Conservation (phyloP, 2,888 invertebrate species). For the Bruchidius siliquastri region DNA sequence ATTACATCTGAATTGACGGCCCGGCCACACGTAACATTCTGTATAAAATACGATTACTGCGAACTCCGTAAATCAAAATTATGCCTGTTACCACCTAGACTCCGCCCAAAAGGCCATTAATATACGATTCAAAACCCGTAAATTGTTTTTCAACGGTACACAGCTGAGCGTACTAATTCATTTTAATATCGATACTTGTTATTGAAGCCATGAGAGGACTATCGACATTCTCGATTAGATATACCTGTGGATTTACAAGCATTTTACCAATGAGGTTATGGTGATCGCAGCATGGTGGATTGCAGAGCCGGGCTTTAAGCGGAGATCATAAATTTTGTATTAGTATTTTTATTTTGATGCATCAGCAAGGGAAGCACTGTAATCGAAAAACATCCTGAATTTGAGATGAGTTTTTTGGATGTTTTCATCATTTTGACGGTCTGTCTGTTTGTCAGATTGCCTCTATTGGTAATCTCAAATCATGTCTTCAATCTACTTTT, state of each 20-base stretch:
- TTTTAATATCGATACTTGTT: not conserved
- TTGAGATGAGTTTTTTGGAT: no score
- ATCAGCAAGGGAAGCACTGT: no score
- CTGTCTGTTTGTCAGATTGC: no score
- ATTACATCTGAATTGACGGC: not conserved
- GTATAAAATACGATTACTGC: not conserved
- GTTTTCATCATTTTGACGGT: no score
- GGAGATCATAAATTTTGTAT: not conserved
- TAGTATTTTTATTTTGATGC: no score
- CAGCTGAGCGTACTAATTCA: not conserved
- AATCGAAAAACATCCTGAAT: no score
- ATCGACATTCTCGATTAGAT: conserved; percentile 14
- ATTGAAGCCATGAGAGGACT: conserved; percentile 7
- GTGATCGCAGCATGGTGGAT: not conserved
- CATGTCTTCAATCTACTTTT: no score
- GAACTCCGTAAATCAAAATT: not conserved
- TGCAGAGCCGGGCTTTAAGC: not conserved
- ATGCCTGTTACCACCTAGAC: not conserved
- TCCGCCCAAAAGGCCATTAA: not conserved
- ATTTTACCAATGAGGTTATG: conserved; percentile 6
- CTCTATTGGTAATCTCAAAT: no score
- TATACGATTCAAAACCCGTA: not conserved
- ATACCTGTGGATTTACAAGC: conserved; percentile 10
- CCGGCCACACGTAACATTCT: not conserved
- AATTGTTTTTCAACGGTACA: not conserved